These are phyloP conservation scores for Hylia prasina DNA, from an alignment of 2,113 vertebrate genomes.

Conservation along the genomic window DNA sequence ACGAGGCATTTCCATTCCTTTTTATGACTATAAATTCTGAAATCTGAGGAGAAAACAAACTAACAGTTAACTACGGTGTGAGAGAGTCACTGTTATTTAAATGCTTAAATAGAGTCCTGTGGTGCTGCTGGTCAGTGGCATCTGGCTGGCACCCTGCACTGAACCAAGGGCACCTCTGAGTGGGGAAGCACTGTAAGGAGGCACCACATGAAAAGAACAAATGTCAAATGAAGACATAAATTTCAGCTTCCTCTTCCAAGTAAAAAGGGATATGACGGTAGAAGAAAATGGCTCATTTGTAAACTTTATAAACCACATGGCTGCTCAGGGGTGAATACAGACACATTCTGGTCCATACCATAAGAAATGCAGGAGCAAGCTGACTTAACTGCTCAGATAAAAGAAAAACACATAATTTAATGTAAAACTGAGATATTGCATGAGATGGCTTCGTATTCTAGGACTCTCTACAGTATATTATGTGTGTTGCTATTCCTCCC, in stretches of 20 bases:
- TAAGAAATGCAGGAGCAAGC: not conserved
- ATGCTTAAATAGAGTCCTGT: slow-evolving; percentile 1
- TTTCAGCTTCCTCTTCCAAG: not conserved
- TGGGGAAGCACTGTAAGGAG: not conserved
- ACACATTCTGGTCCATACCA: not conserved
- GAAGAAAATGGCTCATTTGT: not conserved
- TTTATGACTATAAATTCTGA: not conserved
- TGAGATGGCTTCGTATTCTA: not conserved
- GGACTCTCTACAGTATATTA: not conserved
- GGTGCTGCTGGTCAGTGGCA: not conserved
- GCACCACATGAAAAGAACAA: not conserved
- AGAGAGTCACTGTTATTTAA: slow-evolving; percentile 27
- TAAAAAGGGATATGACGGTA: not conserved
- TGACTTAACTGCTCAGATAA: not conserved
- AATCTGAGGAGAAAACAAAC: slow-evolving; percentile 9
- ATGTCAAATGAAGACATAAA: not conserved
- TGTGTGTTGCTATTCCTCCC: not conserved
- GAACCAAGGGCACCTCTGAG: not conserved
- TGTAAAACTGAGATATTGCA: not conserved
- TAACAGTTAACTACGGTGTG: not conserved
- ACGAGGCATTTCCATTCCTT: not conserved
- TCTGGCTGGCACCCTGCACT: not conserved
- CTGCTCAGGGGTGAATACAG: not conserved
- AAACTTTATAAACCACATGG: not conserved
- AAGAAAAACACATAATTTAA: not conserved